Evolutionary conservation across 2,888 invertebrate genomes (phyloP).

Genomic region (Nemotelus pantherinus): DNA sequence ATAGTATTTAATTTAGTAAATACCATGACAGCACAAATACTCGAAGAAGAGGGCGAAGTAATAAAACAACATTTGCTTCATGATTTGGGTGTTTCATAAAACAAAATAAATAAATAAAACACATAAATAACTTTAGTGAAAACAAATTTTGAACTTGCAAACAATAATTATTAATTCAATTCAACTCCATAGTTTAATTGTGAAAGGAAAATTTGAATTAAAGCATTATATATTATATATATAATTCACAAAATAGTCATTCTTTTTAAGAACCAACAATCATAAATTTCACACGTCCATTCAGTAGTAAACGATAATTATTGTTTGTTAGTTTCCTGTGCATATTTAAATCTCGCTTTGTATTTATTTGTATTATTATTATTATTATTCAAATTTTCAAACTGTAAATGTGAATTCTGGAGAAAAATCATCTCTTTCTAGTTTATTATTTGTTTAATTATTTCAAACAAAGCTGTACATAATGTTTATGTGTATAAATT

Average conservation of each 20-base stretch:
- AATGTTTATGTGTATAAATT: conserved; percentile 40
- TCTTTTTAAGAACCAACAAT: too few relatives aligned
- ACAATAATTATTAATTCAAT: conserved; percentile 29
- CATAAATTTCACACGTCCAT: too few relatives aligned
- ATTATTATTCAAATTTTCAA: neutral
- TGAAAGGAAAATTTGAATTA: too few relatives aligned
- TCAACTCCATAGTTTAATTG: too few relatives aligned
- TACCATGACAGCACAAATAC: conserved; percentile 66
- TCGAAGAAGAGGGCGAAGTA: conserved; percentile 63
- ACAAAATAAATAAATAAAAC: conserved; percentile 15
- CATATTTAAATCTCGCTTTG: too few relatives aligned
- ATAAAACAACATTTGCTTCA: conserved; percentile 63
- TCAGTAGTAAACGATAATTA: neutral
- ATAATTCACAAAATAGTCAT: too few relatives aligned
- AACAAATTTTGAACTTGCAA: conserved; percentile 5
- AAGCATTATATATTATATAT: too few relatives aligned
- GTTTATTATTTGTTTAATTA: conserved; percentile 28
- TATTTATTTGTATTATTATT: too few relatives aligned
- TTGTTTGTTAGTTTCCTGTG: conserved; percentile 15
- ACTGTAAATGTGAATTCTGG: too few relatives aligned
- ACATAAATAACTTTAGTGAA: neutral
- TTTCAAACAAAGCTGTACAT: conserved; percentile 37
- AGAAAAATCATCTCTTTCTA: too few relatives aligned
- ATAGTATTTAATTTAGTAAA: conserved; percentile 84
- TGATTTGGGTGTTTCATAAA: conserved; percentile 64